These are phyloP conservation scores for Neodiprion pinetum DNA, from an alignment of 1,140 invertebrate species.

Conservation along the genomic window DNA sequence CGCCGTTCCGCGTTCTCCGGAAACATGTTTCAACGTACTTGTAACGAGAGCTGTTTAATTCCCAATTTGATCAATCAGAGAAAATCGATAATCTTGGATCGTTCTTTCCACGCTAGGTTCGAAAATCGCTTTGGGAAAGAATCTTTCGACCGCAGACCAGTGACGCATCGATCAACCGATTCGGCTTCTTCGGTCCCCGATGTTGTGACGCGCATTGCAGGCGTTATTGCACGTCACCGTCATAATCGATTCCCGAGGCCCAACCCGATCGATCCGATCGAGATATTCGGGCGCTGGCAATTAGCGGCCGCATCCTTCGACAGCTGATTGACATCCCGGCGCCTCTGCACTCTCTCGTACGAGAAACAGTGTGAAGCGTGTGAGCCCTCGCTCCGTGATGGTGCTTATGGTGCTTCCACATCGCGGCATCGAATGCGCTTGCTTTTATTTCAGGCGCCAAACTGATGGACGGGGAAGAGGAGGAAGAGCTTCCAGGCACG, in stretches of 20 bases:
- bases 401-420: background rate
- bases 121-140: too few relatives aligned
- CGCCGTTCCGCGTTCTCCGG: too few relatives aligned
- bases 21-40: too few relatives aligned
- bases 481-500: background rate
- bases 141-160: background rate
- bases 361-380: background rate
- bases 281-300: constrained; percentile 44
- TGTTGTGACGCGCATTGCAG: constrained; percentile 27
- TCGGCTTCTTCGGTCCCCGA: background rate
- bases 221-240: constrained; percentile 42
- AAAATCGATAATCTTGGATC: too few relatives aligned
- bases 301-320: constrained; percentile 41
- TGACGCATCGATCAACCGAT: background rate
- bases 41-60: too few relatives aligned
- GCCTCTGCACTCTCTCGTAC: constrained; percentile 21
- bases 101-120: too few relatives aligned
- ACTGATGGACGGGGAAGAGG: background rate
- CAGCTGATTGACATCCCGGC: constrained; percentile 41
- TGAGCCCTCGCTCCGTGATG: background rate
- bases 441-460: constrained; percentile 4
- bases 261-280: constrained; percentile 45
- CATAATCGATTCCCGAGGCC: constrained; percentile 48
- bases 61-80: too few relatives aligned
- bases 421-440: background rate